Evolutionary conservation across 1,140 invertebrate genomes (phyloP).

Genomic region (Panagrolaimus sp.): DNA sequence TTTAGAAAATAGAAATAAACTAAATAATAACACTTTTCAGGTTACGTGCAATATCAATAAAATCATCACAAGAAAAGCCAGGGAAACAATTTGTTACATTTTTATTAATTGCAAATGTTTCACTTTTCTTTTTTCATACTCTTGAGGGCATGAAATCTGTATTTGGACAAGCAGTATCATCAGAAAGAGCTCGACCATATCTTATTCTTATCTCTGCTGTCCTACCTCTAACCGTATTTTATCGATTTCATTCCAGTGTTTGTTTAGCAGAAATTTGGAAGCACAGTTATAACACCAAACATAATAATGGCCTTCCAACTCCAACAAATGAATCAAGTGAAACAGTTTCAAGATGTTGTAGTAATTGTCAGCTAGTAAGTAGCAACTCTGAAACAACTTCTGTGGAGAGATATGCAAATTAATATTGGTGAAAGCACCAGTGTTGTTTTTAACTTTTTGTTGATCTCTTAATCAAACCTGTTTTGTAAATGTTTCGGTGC

Average conservation of each 20-base stretch:
- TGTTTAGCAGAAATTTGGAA: slow-evolving; percentile 46
- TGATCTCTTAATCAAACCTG: no score
- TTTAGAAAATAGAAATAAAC: no score
- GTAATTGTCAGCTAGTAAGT: no score
- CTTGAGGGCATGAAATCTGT: slow-evolving; percentile 52
- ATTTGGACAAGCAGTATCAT: slow-evolving; percentile 36
- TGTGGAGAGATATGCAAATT: no score
- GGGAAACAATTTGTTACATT: slow-evolving; percentile 58
- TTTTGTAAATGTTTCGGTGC: no score
- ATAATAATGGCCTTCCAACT: no score
- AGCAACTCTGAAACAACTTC: no score
- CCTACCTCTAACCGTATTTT: slow-evolving; percentile 53
- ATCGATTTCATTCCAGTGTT: slow-evolving; percentile 35
- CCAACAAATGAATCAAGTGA: no score
- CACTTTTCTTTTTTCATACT: slow-evolving; percentile 57
- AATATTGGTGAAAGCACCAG: no score
- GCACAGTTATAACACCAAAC: slow-evolving; percentile 33
- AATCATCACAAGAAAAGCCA: slow-evolving; percentile 39
- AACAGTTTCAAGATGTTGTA: no score
- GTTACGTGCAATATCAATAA: slow-evolving; percentile 38
- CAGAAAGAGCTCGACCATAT: slow-evolving; percentile 40
- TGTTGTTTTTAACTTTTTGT: no score
- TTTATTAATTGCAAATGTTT: slow-evolving; percentile 53
- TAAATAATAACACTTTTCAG: no score
- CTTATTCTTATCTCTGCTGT: slow-evolving; percentile 51